phyloP scores from a whole-genome alignment of 2,888 invertebrate species.

The Thecocarcelia acutangulata region DNA sequence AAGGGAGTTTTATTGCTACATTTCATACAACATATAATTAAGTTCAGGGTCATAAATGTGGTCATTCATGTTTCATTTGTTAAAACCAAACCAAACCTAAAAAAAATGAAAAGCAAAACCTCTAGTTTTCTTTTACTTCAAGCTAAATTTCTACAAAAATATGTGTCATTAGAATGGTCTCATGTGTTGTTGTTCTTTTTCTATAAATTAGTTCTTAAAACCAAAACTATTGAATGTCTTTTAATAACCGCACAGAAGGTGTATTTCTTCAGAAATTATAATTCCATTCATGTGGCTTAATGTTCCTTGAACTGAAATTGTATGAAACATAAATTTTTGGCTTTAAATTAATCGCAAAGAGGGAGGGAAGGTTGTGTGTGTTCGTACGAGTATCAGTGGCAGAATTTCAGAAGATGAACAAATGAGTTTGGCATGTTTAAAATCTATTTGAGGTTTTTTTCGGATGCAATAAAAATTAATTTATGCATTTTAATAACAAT shows the following conservation, averaged over 20 bases:
- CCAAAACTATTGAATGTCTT: constrained; percentile 55
- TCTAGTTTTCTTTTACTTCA: constrained; percentile 14
- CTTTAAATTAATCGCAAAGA: constrained; percentile 41
- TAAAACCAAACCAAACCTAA: constrained; percentile 38
- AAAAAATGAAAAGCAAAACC: too few species aligned
- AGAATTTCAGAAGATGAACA: constrained; percentile 24
- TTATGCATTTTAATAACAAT: constrained; percentile 79
- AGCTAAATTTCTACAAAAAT: constrained; percentile 36
- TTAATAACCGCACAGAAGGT: constrained; percentile 61
- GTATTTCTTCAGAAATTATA: constrained; percentile 56
- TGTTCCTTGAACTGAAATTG: constrained; percentile 48
- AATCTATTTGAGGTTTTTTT: constrained; percentile 56
- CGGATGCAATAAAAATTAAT: constrained; percentile 72
- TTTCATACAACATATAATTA: constrained; percentile 52
- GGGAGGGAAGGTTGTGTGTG: constrained; percentile 7
- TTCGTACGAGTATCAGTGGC: neutral
- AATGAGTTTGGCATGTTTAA: constrained; percentile 58
- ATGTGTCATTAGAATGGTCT: constrained; percentile 57
- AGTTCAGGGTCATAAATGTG: constrained; percentile 76
- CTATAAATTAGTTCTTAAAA: constrained; percentile 48
- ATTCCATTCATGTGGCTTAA: constrained; percentile 49
- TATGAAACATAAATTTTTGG: constrained; percentile 60
- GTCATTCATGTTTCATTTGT: constrained; percentile 76
- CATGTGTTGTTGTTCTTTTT: constrained; percentile 61
- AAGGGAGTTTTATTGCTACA: constrained; percentile 23